Base-by-base conservation (phyloP, 2,888 invertebrate species). In the Nemurella pictetii region DNA sequence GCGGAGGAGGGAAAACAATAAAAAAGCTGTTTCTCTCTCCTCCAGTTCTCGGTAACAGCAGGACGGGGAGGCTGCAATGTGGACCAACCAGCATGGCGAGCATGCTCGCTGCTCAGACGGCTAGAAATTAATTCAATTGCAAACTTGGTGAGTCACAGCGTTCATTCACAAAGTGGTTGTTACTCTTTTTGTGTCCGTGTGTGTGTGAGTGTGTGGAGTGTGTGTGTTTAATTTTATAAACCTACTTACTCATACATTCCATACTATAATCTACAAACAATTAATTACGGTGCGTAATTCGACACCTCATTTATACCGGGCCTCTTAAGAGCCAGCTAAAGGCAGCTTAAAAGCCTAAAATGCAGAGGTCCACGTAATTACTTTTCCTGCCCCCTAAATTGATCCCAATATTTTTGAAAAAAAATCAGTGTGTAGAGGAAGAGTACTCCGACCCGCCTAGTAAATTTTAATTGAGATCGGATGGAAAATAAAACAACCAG, bases 91-190 rank as follows among this genome's bases (percentile, higher is more conserved):
- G 55, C 55, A 20, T 55, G 55, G 55, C 20, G 9, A 55, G 55
- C 55, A 55, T 12, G 55, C 55, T 55, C 20, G 55, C 55, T 7
- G 55, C 20, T 55, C 55, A 55, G 55, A 55, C 55, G 55, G n/a
- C 2, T 55, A 55, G 55, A 55, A 55, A 55, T 55, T 55, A 55
- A 55, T 55, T 55, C 55, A 55, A 55, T 20, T 55, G 75, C 28
- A 75, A 75, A 55, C 55, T 36, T 36, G 75, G 26, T 75, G 75
- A 75, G 27, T 75, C 75, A 75, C 75, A 75, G 5, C 28, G 12
- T 75, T 75, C 75, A 75, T 75, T 75, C 75, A 75, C 75, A 75
- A 75, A 75, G 75, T 75, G 75, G 75, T 25, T 27, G 27, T 27
- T 75, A 12, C 75, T 75, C 75, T 75, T 75, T 27, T 75, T 75